Evolutionary conservation across 2,113 vertebrate genomes (phyloP), one percentile per base, ranked within the genome.

Genomic region (Oncorhynchus tshawytscha): DNA sequence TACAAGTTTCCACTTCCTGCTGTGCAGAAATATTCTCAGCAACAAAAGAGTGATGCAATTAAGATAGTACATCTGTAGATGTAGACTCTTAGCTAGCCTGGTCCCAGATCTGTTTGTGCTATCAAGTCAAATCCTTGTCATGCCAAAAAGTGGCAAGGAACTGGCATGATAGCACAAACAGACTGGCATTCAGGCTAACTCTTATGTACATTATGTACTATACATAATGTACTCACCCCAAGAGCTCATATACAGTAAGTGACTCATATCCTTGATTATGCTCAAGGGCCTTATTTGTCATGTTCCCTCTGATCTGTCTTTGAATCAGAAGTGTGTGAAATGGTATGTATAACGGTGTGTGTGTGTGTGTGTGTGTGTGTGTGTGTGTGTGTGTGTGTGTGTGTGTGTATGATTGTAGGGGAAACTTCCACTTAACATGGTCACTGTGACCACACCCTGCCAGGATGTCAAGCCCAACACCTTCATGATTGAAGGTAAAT

Each of bases 401-500:
- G 20, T 67, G 62, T 77, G n/a, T 80, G 66, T 79, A 25, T 67
- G 34, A 89, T 90, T 51, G 1, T 93, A 99, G 97, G 97, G 97
- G 0, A 97, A 99, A 90, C 95, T 99, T 82, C 94, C 96, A 0
- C 95, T 99, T 78, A 97, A 96, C 29, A 95, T 96, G 84, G 87
- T 99, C 68, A 94, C 90, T 13, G 92, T 99, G 85, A 94, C 94
- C 24, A 94, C 95, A 54, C 95, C 96, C 70, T 96, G 96, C 84
- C 94, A 95, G 0, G 94, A 96, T 22, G 94, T 96, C 71, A 94
- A 93, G 84, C 94, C 90, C 54, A 94, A 94, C 83, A 96, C 97
- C 1, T 98, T 99, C 81, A 89, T 95, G 75, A 96, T 99, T 1
- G 95, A 97, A 96, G 97, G 97, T 99, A 89, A 20, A 77, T 72